phyloP scores from a whole-genome alignment of 2,797 vertebrate genomes.

The Liparis tanakae region DNA sequence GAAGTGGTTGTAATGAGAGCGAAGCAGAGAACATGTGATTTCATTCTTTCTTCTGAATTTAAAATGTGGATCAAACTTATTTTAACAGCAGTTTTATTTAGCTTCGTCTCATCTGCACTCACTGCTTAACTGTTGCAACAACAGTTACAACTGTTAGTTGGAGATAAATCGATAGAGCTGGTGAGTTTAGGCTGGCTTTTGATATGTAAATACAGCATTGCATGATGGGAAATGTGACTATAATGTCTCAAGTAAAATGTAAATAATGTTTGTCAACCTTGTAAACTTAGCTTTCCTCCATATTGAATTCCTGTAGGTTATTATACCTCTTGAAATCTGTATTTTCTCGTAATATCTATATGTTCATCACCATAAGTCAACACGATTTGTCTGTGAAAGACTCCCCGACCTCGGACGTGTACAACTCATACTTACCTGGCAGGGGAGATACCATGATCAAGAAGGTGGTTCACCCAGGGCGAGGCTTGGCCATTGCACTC shows the following conservation, averaged over 20 bases:
- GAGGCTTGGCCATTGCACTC: not conserved
- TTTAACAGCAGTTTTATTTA: not conserved
- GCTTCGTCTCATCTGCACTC: not conserved
- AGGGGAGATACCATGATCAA: constrained; percentile 30
- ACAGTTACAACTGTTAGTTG: not conserved
- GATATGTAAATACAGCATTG: not conserved
- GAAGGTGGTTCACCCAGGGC: not conserved
- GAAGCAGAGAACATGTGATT: not conserved
- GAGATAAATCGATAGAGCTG: not conserved
- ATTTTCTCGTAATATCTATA: not conserved
- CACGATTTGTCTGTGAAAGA: not conserved
- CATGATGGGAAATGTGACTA: not conserved
- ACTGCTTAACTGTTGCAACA: not conserved
- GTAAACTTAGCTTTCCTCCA: not conserved
- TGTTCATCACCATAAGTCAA: not conserved
- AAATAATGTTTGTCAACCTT: not conserved
- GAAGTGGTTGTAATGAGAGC: not conserved
- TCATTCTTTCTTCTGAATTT: not conserved
- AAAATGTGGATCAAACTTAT: not conserved
- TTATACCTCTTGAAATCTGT: not conserved
- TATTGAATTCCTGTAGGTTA: not conserved
- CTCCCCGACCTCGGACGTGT: not conserved
- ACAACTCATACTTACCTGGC: constrained; percentile 49
- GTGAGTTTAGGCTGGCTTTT: not conserved
- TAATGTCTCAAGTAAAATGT: not conserved